A percentile compares a stretch with the other conserved stretches of the same genome.
These are phyloP conservation scores for Patella depressa DNA, from an alignment of 2,888 invertebrate genomes.

Conservation along the genomic window DNA sequence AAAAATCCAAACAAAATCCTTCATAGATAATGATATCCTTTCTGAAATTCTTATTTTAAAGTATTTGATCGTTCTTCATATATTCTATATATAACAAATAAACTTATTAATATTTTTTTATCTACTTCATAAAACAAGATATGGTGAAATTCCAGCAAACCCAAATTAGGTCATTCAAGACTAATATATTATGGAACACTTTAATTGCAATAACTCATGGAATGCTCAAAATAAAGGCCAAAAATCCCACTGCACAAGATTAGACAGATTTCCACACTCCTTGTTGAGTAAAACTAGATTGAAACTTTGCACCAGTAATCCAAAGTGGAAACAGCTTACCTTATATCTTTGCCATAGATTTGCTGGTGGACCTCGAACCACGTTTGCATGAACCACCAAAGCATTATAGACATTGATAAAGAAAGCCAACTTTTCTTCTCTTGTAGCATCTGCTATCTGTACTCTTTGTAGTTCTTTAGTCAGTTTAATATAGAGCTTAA, in stretches of 20 bases:
- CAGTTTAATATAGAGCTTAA: slow-evolving; percentile 65
- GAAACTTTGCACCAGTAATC: too few relatives aligned
- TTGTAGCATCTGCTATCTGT: slow-evolving; percentile 52
- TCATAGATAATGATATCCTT: background rate
- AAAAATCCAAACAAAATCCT: slow-evolving; percentile 35
- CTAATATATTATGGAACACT: too few relatives aligned
- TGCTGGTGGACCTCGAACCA: slow-evolving; percentile 69
- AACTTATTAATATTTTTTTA: background rate
- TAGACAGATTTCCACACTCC: too few relatives aligned
- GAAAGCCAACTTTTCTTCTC: slow-evolving; percentile 72
- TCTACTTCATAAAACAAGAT: too few relatives aligned
- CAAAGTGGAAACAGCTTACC: slow-evolving; percentile 45
- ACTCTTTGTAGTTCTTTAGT: slow-evolving; percentile 69
- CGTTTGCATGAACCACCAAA: slow-evolving; percentile 72
- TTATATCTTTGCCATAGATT: slow-evolving; percentile 72
- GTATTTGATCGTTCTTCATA: background rate
- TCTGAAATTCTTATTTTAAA: background rate
- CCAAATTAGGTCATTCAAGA: too few relatives aligned
- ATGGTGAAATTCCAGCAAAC: too few relatives aligned
- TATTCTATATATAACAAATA: background rate
- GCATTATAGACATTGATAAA: slow-evolving; percentile 74
- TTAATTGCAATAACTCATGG: too few relatives aligned
- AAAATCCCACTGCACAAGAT: too few relatives aligned
- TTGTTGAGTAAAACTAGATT: too few relatives aligned
- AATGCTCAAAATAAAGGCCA: too few relatives aligned